Percentiles rank a stretch among this genome's conserved stretches.
phyloP scores from a whole-genome alignment of 2,797 vertebrate genomes.

The Chaetodon trifasciatus region DNA sequence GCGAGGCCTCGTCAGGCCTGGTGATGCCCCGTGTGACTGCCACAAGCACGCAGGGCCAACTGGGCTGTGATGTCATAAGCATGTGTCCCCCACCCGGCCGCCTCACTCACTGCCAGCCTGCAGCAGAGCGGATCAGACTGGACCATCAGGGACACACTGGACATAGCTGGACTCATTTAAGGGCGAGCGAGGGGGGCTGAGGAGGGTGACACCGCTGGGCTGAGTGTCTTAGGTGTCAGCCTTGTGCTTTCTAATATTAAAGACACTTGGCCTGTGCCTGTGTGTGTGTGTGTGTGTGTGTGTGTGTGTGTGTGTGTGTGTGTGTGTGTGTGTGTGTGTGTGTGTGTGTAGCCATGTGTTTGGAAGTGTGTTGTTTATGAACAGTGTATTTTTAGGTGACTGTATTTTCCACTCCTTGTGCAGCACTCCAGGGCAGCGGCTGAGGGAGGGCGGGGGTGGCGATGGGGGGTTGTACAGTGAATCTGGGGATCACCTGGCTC shows the following conservation, averaged over 20 bases:
- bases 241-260: slow-evolving; percentile 88
- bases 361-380: slow-evolving; percentile 71
- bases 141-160: slow-evolving; percentile 61
- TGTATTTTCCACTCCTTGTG: slow-evolving; percentile 89
- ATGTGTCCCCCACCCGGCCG: slow-evolving; percentile 42
- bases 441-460: slow-evolving; percentile 12
- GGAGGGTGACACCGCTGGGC: slow-evolving; percentile 25
- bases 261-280: slow-evolving; percentile 66
- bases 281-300: slow-evolving; percentile 39
- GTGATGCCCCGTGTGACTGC: slow-evolving; percentile 84
- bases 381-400: slow-evolving; percentile 84
- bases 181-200: neutral
- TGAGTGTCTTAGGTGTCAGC: slow-evolving; percentile 78
- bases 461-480: neutral
- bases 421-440: slow-evolving; percentile 61
- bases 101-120: slow-evolving; percentile 6
- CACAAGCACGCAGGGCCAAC: slow-evolving; percentile 68
- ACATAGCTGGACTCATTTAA: slow-evolving; percentile 55
- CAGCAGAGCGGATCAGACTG: slow-evolving; percentile 68
- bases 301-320: slow-evolving; percentile 28
- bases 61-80: slow-evolving; percentile 76
- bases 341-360: slow-evolving; percentile 45
- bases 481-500: slow-evolving; percentile 62
- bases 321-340: slow-evolving; percentile 52
- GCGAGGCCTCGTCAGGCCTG: slow-evolving; percentile 59